Evolutionary conservation across 1,140 invertebrate species (phyloP), one percentile per base, ranked within the genome.

Genomic region (Apis dorsata): DNA sequence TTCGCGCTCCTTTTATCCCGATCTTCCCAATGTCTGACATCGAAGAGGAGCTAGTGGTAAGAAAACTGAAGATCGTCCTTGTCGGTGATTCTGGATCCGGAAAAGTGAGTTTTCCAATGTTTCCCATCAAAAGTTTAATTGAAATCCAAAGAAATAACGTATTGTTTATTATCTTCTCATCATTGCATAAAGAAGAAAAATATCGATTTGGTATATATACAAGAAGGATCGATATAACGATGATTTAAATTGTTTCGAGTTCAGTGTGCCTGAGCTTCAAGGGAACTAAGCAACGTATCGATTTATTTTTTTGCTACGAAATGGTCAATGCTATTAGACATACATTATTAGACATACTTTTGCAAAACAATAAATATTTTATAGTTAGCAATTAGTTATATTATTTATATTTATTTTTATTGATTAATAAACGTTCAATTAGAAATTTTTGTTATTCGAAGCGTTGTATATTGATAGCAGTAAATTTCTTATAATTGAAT

Each of bases 61-160:
- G 95, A 93, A 95, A 96, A 91, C 91, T 98, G 80, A 98, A 98
- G 94, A 95, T 98, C 89, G 96, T 97, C 34, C 93, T 98, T 73
- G 94, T 98, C 85, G 98, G 98, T 24, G 97, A 98, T 92, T 95
- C 96, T 70, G 95, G 95, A 85, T 96, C 96, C 90, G 98, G 98
- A 89, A 98, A 98, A 95, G 97, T 98, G 94, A 96, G 95, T 93
- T 90, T 89, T 62, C 21, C 17, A 63, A 49, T 74, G 57, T 59
- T 28, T 10, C 21, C 34, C 10, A 8, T n/a, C 53, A 17, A 66
- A 44, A n/a, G 17, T 7, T 66, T 34, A 9, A 17, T 17, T 2
- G 19, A 17, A 59, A 13, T 8, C 12, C 0, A 10, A n/a, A 12
- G 19, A 10, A 15, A 65, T 13, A 19, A 17, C 11, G 69, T 28